These are phyloP conservation scores for Hucho hucho DNA, from an alignment of 2,113 vertebrate species.

Conservation along the genomic window DNA sequence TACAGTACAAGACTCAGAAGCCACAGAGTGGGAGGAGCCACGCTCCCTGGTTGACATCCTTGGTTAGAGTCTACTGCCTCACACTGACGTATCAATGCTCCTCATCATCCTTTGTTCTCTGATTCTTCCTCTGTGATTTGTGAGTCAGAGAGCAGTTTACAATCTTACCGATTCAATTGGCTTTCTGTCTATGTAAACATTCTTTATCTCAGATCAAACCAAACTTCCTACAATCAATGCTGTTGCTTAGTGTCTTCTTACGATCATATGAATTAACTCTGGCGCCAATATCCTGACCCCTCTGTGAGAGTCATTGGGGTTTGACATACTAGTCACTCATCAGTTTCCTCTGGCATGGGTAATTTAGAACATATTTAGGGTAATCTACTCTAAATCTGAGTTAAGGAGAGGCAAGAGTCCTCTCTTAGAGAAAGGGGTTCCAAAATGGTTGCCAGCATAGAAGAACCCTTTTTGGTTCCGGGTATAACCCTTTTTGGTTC, in stretches of 20 bases:
- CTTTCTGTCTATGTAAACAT: too few relatives aligned
- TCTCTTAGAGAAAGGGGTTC: slow-evolving; percentile 16
- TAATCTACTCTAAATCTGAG: not conserved
- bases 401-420: slow-evolving; percentile 36
- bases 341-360: too few relatives aligned
- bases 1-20: slow-evolving; percentile 18
- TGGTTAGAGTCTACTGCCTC: slow-evolving; percentile 48
- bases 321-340: too few relatives aligned
- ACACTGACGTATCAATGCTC: slow-evolving; percentile 40
- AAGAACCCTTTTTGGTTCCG: too few relatives aligned
- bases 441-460: too few relatives aligned
- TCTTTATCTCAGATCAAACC: too few relatives aligned
- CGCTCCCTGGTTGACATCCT: slow-evolving; percentile 59
- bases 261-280: too few relatives aligned
- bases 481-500: too few relatives aligned
- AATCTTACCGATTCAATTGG: too few relatives aligned
- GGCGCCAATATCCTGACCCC: too few relatives aligned
- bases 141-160: slow-evolving; percentile 15
- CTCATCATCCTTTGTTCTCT: slow-evolving; percentile 25
- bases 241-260: too few relatives aligned
- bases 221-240: too few relatives aligned
- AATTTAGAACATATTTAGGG: slow-evolving; percentile 41
- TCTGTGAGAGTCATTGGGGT: not conserved
- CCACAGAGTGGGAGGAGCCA: slow-evolving; percentile 59
- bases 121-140: not conserved